phyloP scores from a whole-genome alignment of 2,888 invertebrate species.

The Exocentrus adspersus region DNA sequence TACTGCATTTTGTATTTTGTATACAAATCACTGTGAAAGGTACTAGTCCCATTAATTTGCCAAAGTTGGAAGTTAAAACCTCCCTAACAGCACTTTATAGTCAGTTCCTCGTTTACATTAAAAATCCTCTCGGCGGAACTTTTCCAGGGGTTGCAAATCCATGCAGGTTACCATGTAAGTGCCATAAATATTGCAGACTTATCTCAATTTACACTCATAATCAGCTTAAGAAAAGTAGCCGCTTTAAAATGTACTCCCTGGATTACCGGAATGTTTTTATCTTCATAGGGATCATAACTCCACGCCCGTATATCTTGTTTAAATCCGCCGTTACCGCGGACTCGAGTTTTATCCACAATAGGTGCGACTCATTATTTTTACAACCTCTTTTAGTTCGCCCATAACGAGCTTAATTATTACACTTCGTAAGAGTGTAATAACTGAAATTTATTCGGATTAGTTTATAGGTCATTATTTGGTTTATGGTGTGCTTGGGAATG shows the following conservation, averaged over 20 bases:
- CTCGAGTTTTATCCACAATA: slow-evolving; percentile 32
- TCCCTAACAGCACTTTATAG: slow-evolving; percentile 41
- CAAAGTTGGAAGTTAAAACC: slow-evolving; percentile 53
- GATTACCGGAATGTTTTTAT: slow-evolving; percentile 60
- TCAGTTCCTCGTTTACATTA: slow-evolving; percentile 39
- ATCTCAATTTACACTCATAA: slow-evolving; percentile 66
- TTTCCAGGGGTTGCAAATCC: slow-evolving; percentile 36
- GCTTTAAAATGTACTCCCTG: slow-evolving; percentile 63
- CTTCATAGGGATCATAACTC: slow-evolving; percentile 58
- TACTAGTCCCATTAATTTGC: slow-evolving; percentile 52
- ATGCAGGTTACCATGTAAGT: slow-evolving; percentile 61
- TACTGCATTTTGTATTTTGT: slow-evolving; percentile 5
- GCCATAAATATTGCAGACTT: slow-evolving; percentile 65
- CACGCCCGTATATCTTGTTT: slow-evolving; percentile 58
- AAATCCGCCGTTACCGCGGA: slow-evolving; percentile 43
- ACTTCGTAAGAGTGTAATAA: slow-evolving; percentile 44
- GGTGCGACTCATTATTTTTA: slow-evolving; percentile 31
- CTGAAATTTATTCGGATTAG: slow-evolving; percentile 45
- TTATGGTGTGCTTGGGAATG: slow-evolving; percentile 42
- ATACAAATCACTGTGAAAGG: slow-evolving; percentile 43
- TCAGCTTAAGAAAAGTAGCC: slow-evolving; percentile 66
- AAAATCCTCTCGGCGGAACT: slow-evolving; percentile 48
- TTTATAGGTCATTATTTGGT: slow-evolving; percentile 45
- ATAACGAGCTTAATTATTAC: slow-evolving; percentile 41
- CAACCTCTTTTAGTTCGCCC: slow-evolving; percentile 31